phyloP scores from a whole-genome alignment of 2,797 vertebrate species.

The Echeneis naucrates region DNA sequence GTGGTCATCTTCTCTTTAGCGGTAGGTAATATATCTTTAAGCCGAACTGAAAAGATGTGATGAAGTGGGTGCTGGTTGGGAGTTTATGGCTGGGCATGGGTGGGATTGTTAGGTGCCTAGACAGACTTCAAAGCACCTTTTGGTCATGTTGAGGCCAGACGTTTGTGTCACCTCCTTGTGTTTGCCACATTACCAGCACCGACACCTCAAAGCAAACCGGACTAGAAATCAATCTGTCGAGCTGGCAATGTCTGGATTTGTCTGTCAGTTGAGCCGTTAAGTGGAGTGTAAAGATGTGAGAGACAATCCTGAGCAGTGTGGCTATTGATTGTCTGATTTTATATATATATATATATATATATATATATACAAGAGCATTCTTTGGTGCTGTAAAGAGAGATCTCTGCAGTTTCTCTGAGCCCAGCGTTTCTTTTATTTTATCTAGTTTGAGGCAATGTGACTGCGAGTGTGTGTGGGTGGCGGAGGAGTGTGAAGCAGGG shows the following conservation, averaged over 20 bases:
- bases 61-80: slow-evolving; percentile 62
- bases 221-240: slow-evolving; percentile 64
- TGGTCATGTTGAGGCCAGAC: slow-evolving; percentile 79
- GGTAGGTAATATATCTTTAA: slow-evolving; percentile 58
- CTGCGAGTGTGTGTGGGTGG: slow-evolving; percentile 67
- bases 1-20: slow-evolving; percentile 65
- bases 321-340: slow-evolving; percentile 47
- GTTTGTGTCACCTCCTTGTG: slow-evolving; percentile 62
- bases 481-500: slow-evolving; percentile 72
- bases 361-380: too few relatives aligned
- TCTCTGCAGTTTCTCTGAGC: slow-evolving; percentile 18
- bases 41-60: slow-evolving; percentile 62
- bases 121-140: slow-evolving; percentile 83
- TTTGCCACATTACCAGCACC: slow-evolving; percentile 70
- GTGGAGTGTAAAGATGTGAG: slow-evolving; percentile 21
- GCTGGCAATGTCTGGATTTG: slow-evolving; percentile 42
- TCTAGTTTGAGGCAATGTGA: slow-evolving; percentile 51
- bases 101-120: slow-evolving; percentile 65
- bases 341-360: neutral
- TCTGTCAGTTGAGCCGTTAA: slow-evolving; percentile 35
- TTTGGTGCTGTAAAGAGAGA: slow-evolving; percentile 1
- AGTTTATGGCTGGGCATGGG: slow-evolving; percentile 70
- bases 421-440: slow-evolving; percentile 20
- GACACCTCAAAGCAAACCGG: slow-evolving; percentile 63
- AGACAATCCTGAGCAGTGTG: slow-evolving; percentile 15